These are phyloP conservation scores for Unio delphinus DNA, from an alignment of 2,888 invertebrate genomes.

Conservation along the genomic window DNA sequence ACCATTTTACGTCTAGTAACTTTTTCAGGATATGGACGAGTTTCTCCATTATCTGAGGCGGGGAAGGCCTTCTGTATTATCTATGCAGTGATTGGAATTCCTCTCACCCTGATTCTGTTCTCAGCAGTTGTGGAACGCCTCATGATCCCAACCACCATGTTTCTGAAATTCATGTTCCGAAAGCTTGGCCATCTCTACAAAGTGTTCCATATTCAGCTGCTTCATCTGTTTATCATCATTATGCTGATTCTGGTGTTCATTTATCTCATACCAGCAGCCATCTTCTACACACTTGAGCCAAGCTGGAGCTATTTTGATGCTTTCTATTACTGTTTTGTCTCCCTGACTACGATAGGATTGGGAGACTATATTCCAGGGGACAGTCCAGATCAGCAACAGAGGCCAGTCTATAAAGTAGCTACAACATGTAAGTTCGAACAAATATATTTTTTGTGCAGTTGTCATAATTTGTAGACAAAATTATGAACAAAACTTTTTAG, in stretches of 20 bases:
- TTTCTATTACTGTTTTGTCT: slow-evolving; percentile 92
- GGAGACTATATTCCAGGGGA: slow-evolving; percentile 93
- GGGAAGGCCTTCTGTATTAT: slow-evolving; percentile 91
- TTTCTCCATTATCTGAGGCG: slow-evolving; percentile 86
- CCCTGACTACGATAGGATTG: slow-evolving; percentile 87
- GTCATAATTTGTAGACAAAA: not conserved
- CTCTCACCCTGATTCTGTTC: slow-evolving; percentile 86
- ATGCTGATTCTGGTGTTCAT: slow-evolving; percentile 76
- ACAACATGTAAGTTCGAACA: slow-evolving; percentile 79
- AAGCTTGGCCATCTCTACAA: slow-evolving; percentile 65
- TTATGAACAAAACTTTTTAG: no score
- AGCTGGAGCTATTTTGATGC: slow-evolving; percentile 90
- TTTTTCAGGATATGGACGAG: slow-evolving; percentile 86
- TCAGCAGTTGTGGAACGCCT: slow-evolving; percentile 87
- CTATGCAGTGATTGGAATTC: slow-evolving; percentile 87
- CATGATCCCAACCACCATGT: slow-evolving; percentile 81
- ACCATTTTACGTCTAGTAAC: no score
- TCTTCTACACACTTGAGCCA: slow-evolving; percentile 84
- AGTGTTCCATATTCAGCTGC: slow-evolving; percentile 77
- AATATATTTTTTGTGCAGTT: not conserved
- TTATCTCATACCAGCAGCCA: slow-evolving; percentile 82
- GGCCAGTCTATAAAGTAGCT: slow-evolving; percentile 86
- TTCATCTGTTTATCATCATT: slow-evolving; percentile 81
- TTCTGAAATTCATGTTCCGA: slow-evolving; percentile 76
- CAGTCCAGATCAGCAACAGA: slow-evolving; percentile 81